These are phyloP conservation scores for Dendrolimus pini DNA, from an alignment of 2,888 invertebrate genomes.

Conservation along the genomic window DNA sequence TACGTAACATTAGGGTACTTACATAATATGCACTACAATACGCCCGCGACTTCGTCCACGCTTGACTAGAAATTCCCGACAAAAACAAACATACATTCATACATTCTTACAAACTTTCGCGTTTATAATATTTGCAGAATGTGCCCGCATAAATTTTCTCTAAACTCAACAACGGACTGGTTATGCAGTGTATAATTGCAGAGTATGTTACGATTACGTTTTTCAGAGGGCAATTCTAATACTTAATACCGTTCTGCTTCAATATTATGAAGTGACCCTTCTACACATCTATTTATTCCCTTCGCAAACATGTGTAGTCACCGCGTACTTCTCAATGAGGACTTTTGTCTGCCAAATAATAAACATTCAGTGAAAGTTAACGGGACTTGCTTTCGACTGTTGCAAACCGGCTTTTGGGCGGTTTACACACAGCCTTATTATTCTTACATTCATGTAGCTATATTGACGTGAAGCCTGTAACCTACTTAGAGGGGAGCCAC, in stretches of 20 bases:
- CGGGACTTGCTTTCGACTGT: constrained; percentile 4
- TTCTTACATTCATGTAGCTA: background rate
- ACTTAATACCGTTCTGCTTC: too few relatives aligned
- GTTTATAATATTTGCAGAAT: too few relatives aligned
- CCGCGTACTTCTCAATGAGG: background rate
- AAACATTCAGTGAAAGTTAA: background rate
- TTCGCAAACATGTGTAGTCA: background rate
- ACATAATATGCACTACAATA: too few relatives aligned
- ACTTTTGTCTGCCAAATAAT: background rate
- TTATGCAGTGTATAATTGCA: background rate
- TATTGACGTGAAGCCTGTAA: background rate
- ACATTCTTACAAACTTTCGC: too few relatives aligned
- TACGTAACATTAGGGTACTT: too few relatives aligned
- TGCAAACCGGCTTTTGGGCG: constrained; percentile 1
- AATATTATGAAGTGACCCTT: background rate
- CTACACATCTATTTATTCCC: background rate
- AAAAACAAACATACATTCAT: too few relatives aligned
- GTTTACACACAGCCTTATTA: background rate
- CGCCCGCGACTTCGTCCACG: too few relatives aligned
- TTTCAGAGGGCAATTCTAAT: too few relatives aligned
- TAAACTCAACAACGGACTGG: background rate
- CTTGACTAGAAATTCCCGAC: too few relatives aligned
- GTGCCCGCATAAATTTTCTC: background rate
- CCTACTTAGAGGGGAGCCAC: too few relatives aligned
- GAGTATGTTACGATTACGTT: too few relatives aligned